Percentiles rank a stretch among this genome's conserved stretches.
Conservation (phyloP, 1,140 invertebrate genomes). For the Anadara kagoshimensis region DNA sequence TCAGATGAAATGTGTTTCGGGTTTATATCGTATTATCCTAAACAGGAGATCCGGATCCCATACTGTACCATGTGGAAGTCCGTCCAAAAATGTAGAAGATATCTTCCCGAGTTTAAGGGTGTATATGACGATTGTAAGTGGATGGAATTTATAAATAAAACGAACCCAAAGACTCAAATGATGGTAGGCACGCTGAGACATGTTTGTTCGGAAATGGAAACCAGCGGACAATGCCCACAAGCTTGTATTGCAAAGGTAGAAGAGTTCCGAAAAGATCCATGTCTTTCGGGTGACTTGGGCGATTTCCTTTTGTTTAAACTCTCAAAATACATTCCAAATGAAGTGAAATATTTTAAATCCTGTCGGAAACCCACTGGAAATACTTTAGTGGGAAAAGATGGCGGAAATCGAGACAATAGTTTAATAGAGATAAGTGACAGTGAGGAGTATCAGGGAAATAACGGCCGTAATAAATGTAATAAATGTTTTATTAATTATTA, state of each 20-base stretch:
- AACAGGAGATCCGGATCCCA: slow-evolving; percentile 15
- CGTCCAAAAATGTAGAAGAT: slow-evolving; percentile 17
- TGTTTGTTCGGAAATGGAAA: slow-evolving; percentile 15
- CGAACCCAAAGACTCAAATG: neutral
- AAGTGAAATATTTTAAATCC: too few relatives aligned
- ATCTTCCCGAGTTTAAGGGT: slow-evolving; percentile 21
- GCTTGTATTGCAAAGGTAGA: slow-evolving; percentile 36
- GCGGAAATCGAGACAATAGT: too few relatives aligned
- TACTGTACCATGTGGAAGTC: slow-evolving; percentile 27
- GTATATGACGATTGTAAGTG: slow-evolving; percentile 16
- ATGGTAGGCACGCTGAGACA: slow-evolving; percentile 8
- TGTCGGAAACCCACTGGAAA: too few relatives aligned
- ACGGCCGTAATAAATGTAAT: too few relatives aligned
- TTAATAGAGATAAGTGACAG: too few relatives aligned
- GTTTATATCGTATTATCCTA: slow-evolving; percentile 50
- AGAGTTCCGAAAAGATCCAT: slow-evolving; percentile 37
- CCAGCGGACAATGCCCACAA: slow-evolving; percentile 4
- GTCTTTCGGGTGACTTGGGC: slow-evolving; percentile 43
- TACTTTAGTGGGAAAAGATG: too few relatives aligned
- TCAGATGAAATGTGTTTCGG: slow-evolving; percentile 59
- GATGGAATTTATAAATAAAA: slow-evolving; percentile 6
- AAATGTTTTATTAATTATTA: too few relatives aligned
- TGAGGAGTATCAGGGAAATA: too few relatives aligned
- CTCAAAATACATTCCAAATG: too few relatives aligned
- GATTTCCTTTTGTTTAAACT: slow-evolving; percentile 25